phyloP scores from a whole-genome alignment of 2,113 vertebrate genomes.

The Pseudonaja textilis region DNA sequence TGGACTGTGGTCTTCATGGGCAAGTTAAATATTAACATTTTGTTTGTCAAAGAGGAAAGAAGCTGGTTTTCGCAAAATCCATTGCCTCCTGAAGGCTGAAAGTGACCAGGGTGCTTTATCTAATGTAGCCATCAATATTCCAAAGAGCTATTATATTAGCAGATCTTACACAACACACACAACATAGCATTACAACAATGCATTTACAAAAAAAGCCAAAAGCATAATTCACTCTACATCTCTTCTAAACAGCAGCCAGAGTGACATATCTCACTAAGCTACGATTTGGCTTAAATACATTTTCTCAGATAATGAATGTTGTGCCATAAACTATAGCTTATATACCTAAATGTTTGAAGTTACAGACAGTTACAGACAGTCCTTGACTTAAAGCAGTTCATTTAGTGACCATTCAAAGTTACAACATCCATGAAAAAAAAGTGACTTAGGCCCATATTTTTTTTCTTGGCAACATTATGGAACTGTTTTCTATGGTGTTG shows the following conservation, averaged over 20 bases:
- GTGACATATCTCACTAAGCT: not conserved
- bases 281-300: not conserved
- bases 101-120: not conserved
- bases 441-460: not conserved
- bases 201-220: not conserved
- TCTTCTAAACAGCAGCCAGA: not conserved
- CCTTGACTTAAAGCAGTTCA: not conserved
- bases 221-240: not conserved
- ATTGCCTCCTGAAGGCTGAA: not conserved
- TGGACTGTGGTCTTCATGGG: not conserved
- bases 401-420: not conserved
- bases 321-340: not conserved
- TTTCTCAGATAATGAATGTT: not conserved
- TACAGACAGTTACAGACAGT: not conserved
- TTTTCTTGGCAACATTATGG: not conserved
- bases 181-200: not conserved
- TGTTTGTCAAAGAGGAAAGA: not conserved
- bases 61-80: not conserved
- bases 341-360: not conserved
- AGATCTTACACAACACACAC: not conserved
- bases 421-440: not conserved
- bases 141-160: not conserved
- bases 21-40: constrained; percentile 15
- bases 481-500: not conserved
- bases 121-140: not conserved